Percentiles rank a stretch among this genome's conserved stretches.
Conservation (phyloP, 2,797 vertebrate species). For the Clarias platycephalus region DNA sequence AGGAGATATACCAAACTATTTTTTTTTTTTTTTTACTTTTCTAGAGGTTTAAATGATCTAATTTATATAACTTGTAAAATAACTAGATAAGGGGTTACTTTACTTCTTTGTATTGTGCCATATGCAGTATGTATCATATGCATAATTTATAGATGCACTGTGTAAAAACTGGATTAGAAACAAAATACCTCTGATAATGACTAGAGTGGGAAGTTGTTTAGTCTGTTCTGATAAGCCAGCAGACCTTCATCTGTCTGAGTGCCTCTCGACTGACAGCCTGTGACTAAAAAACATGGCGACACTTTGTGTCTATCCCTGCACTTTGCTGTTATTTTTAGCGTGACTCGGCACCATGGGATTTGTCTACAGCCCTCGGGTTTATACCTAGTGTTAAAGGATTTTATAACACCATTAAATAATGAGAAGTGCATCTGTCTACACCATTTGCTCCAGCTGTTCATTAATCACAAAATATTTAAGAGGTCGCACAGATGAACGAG, state of each 20-base stretch:
- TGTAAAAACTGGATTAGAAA: conserved; percentile 8
- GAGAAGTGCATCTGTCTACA: conserved; percentile 21
- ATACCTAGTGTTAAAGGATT: conserved; percentile 28
- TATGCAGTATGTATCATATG: not conserved
- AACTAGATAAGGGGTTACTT: not conserved
- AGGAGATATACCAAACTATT: no score
- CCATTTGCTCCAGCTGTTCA: not conserved
- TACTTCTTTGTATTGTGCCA: not conserved
- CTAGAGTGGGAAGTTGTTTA: conserved; percentile 50
- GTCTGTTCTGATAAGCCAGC: conserved; percentile 50
- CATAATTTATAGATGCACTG: not conserved
- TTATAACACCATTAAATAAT: conserved; percentile 38
- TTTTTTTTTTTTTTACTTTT: not conserved
- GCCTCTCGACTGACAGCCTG: conserved; percentile 34
- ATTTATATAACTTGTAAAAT: not conserved
- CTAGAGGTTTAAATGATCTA: not conserved
- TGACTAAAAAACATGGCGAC: conserved; percentile 27
- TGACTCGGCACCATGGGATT: conserved; percentile 23
- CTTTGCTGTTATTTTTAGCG: conserved; percentile 33
- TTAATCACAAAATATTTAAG: conserved; percentile 14
- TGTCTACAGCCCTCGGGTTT: conserved; percentile 24
- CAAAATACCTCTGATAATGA: conserved; percentile 49
- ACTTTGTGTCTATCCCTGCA: conserved; percentile 14
- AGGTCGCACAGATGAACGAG: not conserved
- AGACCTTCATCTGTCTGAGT: conserved; percentile 53